Base-by-base conservation (phyloP, 2,113 vertebrate genomes). In the Xiphias gladius region DNA sequence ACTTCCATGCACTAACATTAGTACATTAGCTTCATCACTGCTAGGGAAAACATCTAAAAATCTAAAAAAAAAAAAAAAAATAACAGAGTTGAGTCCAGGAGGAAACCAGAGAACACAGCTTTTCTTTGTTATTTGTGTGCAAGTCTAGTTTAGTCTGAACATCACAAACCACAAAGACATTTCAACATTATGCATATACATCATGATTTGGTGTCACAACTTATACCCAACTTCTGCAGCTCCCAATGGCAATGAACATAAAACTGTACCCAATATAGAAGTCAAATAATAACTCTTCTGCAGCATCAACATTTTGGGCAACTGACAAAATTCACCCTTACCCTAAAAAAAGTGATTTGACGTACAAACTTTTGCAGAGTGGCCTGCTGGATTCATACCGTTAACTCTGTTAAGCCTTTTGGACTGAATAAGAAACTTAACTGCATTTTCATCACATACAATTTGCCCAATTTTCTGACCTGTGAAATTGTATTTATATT, bases 131-230 rank as follows among this genome's bases (percentile, higher is more conserved):
- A 50, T 30, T 63, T 7, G 7, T n/a, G n/a, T n/a, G n/a, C n/a
- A n/a, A n/a, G n/a, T n/a, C n/a, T n/a, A n/a, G 43, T 75, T 75
- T 24, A 57, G 32, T 63, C 22, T 55, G 50, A 74, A 54, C 30
- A 59, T 50, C 12, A 16, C 48, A 77, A 2, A 22, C 32, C 43
- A 61, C 58, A 80, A 7, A 24, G 20, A 20, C 2, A 62, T 48
- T 72, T 37, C 3, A 80, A 43, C 54, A 76, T 62, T 20, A 32
- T 37, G 41, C 70, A 24, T 4, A 62, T 55, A 32, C 26, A 50
- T 72, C 43, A 19, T 41, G 37, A 2, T 0, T n/a, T 16, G 22
- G 3, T 66, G 41, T 75, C 22, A 61, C 54, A 26, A 58, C 19
- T 32, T n/a, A 54, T 39, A 2, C 63, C 12, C 20, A 19, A 41